These are phyloP conservation scores for Galbula dea DNA, from an alignment of 2,113 vertebrate genomes.

Conservation along the genomic window DNA sequence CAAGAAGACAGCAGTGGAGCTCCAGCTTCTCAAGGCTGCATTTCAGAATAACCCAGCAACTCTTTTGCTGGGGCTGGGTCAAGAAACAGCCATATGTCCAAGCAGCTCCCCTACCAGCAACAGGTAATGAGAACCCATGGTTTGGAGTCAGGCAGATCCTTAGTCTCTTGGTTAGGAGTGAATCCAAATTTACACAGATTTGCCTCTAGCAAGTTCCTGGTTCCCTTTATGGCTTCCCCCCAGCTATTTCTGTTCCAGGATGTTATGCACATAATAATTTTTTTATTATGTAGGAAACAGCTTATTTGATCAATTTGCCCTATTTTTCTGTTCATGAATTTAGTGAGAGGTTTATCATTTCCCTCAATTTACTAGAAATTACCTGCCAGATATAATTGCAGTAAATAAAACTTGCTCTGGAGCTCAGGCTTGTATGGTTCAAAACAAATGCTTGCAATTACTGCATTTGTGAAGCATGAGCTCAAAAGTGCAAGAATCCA, in stretches of 20 bases:
- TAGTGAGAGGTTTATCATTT: slow-evolving; percentile 25
- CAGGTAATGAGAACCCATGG: too few species aligned
- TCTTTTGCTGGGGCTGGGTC: background rate
- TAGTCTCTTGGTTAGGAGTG: slow-evolving; percentile 82
- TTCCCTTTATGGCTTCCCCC: background rate
- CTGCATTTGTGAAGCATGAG: background rate
- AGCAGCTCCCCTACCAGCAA: background rate
- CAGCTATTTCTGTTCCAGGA: slow-evolving; percentile 30
- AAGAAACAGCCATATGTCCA: fast-evolving
- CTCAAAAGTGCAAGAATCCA: background rate
- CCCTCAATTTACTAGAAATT: slow-evolving; percentile 38
- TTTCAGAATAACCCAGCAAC: background rate
- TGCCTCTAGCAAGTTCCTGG: slow-evolving; percentile 27
- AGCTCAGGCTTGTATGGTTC: background rate
- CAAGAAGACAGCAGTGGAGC: background rate
- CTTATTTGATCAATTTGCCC: slow-evolving; percentile 54
- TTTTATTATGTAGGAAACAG: slow-evolving; percentile 24
- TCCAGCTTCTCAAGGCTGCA: background rate
- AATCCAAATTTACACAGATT: slow-evolving; percentile 89
- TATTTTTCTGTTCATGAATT: slow-evolving; percentile 24
- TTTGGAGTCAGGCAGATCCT: slow-evolving; percentile 76
- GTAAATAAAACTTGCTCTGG: slow-evolving; percentile 44
- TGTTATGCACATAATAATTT: background rate
- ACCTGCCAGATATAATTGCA: slow-evolving; percentile 52
- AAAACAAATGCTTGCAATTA: slow-evolving; percentile 40